Evolutionary conservation across 1,140 invertebrate species (phyloP), one percentile per base, ranked within the genome.

Genomic region (Riptortus pedestris): DNA sequence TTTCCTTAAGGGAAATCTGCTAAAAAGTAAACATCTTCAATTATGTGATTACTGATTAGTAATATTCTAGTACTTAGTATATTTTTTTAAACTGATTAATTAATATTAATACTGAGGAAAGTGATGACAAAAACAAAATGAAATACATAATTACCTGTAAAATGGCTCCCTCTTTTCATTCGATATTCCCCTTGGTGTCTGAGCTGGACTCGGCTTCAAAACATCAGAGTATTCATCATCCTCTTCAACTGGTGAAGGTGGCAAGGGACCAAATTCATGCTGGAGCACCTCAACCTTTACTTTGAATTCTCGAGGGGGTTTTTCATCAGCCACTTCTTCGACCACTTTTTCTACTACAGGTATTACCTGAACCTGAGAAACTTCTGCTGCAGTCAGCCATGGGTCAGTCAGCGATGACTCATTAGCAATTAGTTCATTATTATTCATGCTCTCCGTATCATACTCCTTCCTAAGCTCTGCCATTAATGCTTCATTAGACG

Each of bases 231-330:
- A 85, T 66, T 86, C 85, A 67, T 87, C 85, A 59, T 84, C 84
- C 72, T 87, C 85, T 71, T 87, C 85, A 0, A 88, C 85, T 1
- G 85, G 86, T 0, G 85, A 86, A 1, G 86, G 84, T 9, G 87
- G 87, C 43, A 90, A 73, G 28, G 88, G 87, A n/a, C 87, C 86
- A 66, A 89, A 88, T 65, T 86, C 86, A 38, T 75, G 75, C 27
- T 75, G 74, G 16, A 81, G 47, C 2, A 71, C 69, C 67, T 71
- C 69, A 12, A 71, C 70, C 55, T 67, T 69, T 0, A 71, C 70
- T 52, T 68, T 69, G 60, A 71, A 70, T 51, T 71, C 69, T 29
- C 59, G 66, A 18, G 68, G 67, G 7, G 70, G 69, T 62, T 70
- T 69, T 45, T 69, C 67, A 47, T 28, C 29, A 27, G 11, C 14